Evolutionary conservation across 2,113 vertebrate species (phyloP).

Genomic region (Leptodactylus fuscus): DNA sequence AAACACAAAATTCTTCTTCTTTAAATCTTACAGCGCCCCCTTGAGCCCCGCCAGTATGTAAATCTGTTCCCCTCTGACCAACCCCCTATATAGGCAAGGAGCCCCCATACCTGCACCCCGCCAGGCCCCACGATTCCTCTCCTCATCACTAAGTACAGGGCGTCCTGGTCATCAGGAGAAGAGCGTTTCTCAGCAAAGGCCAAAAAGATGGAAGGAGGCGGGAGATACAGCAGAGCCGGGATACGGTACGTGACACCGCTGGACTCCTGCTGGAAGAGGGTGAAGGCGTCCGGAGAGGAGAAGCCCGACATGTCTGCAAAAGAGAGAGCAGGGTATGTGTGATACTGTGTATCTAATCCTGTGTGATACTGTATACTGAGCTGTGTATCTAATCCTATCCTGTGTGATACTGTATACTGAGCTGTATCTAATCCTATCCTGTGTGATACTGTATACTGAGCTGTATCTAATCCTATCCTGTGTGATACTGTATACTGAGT

Average conservation of each 20-base stretch:
- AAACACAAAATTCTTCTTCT: too few relatives aligned
- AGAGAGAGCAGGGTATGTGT: not conserved
- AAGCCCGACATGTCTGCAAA: constrained; percentile 20
- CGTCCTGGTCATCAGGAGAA: constrained; percentile 76
- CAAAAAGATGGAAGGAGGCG: constrained; percentile 75
- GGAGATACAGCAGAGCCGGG: constrained; percentile 85
- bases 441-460: too few relatives aligned
- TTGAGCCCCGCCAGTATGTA: too few relatives aligned
- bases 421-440: too few relatives aligned
- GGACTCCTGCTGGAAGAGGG: constrained; percentile 78
- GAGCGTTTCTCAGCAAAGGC: constrained; percentile 90
- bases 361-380: too few relatives aligned
- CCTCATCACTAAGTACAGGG: constrained; percentile 85
- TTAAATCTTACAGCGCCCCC: too few relatives aligned
- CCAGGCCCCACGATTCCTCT: constrained; percentile 73
- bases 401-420: too few relatives aligned
- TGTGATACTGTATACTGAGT: too few relatives aligned
- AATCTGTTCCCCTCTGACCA: too few relatives aligned
- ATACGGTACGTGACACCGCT: constrained; percentile 84
- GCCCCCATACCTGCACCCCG: constrained; percentile 76
- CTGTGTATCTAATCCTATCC: not conserved
- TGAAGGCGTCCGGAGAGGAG: not conserved
- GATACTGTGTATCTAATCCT: too few relatives aligned
- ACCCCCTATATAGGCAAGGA: not conserved
- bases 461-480: too few relatives aligned